A percentile compares a stretch with the other conserved stretches of the same genome.
Evolutionary conservation across 2,113 vertebrate genomes (phyloP).

Genomic region (Seriola dumerili): DNA sequence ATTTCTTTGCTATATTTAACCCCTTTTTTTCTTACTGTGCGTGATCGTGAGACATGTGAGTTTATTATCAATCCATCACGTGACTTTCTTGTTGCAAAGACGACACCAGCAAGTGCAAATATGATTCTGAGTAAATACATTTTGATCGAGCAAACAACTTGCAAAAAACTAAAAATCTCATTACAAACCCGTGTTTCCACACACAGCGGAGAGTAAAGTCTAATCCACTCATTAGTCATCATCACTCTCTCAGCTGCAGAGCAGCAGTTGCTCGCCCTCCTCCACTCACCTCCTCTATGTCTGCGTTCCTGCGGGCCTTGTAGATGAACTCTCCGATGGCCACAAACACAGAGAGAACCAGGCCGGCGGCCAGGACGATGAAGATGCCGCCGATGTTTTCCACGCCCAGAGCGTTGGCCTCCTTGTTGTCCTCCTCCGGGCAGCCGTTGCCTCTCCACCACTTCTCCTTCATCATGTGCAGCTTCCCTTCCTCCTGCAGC

Average conservation of each 20-base stretch:
- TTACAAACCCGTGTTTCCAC: not conserved
- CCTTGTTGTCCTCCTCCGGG: slow-evolving; percentile 96
- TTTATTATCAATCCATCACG: not conserved
- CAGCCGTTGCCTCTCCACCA: slow-evolving; percentile 98
- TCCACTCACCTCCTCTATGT: slow-evolving; percentile 93
- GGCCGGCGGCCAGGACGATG: slow-evolving; percentile 95
- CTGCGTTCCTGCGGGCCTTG: slow-evolving; percentile 92
- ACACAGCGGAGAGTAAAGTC: not conserved
- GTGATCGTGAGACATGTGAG: not conserved
- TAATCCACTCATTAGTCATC: slow-evolving; percentile 5
- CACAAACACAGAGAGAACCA: slow-evolving; percentile 96
- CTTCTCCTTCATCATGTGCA: slow-evolving; percentile 99
- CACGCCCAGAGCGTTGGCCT: slow-evolving; percentile 94
- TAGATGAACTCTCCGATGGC: slow-evolving; percentile 98
- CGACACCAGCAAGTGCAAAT: slow-evolving; percentile 3
- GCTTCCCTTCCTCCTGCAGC: slow-evolving; percentile 96
- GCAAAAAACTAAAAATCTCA: not conserved
- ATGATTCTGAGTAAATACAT: slow-evolving; percentile 16
- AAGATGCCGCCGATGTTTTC: slow-evolving; percentile 99
- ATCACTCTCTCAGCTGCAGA: not conserved
- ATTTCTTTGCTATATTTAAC: not conserved
- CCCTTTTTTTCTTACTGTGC: not conserved
- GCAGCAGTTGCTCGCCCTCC: not conserved
- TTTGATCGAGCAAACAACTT: slow-evolving; percentile 11
- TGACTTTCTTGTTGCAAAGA: not conserved